Evolutionary conservation across 2,888 invertebrate genomes (phyloP).

Genomic region (Noctua comes): DNA sequence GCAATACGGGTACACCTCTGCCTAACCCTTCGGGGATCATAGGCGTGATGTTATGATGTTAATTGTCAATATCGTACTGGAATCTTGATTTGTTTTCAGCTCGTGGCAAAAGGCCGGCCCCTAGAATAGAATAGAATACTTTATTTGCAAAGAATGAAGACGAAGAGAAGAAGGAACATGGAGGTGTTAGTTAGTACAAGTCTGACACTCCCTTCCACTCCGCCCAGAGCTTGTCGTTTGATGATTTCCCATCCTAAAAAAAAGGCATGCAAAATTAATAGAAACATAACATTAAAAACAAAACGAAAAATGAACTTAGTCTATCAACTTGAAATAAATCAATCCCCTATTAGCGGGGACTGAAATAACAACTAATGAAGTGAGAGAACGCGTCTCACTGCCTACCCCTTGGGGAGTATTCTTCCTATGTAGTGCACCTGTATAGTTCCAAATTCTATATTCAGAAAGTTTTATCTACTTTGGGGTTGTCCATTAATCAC

Average conservation of each 20-base stretch:
- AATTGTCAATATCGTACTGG: not conserved
- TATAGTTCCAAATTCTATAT: not conserved
- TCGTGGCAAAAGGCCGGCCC: not conserved
- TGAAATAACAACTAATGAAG: not conserved
- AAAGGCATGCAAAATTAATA: no score
- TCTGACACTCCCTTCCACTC: no score
- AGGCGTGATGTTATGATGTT: not conserved
- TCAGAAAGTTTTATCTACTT: not conserved
- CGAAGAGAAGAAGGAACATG: no score
- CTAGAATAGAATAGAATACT: no score
- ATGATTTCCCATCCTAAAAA: no score
- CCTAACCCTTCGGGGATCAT: rapidly evolving
- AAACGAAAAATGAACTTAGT: no score
- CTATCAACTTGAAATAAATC: not conserved
- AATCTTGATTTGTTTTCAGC: not conserved
- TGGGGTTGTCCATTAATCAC: no score
- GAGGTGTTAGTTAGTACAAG: no score
- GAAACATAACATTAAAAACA: no score
- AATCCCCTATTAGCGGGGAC: not conserved
- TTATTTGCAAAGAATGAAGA: no score
- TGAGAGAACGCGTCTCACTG: not conserved
- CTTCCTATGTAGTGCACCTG: not conserved
- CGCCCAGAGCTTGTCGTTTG: no score
- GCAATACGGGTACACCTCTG: not conserved
- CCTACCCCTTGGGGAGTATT: not conserved